These are phyloP conservation scores for Electrona antarctica DNA, from an alignment of 2,113 vertebrate genomes.

Conservation along the genomic window DNA sequence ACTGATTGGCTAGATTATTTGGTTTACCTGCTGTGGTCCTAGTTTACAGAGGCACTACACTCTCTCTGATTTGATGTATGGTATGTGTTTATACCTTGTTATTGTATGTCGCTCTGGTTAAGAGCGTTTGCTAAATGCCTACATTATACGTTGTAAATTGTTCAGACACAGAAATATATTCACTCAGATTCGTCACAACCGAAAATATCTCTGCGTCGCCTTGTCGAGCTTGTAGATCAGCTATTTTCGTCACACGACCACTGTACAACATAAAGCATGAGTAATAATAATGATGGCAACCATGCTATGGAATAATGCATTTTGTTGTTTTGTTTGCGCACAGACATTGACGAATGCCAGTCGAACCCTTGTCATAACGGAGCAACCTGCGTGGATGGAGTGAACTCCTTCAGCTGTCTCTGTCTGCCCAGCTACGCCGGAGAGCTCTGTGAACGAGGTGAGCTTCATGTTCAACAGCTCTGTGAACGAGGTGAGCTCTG, in stretches of 20 bases:
- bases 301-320: conserved; percentile 12
- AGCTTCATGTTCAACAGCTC: conserved; percentile 17
- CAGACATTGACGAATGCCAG: conserved; percentile 93
- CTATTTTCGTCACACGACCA: too few relatives aligned
- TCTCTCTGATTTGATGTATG: too few relatives aligned
- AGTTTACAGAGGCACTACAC: too few relatives aligned
- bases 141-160: too few relatives aligned
- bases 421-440: conserved; percentile 94
- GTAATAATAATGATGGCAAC: background rate
- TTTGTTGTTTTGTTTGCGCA: conserved; percentile 40
- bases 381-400: conserved; percentile 88
- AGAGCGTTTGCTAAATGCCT: too few relatives aligned
- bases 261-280: background rate
- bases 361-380: conserved; percentile 93
- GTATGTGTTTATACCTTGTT: too few relatives aligned
- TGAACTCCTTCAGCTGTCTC: conserved; percentile 86
- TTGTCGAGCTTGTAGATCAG: too few relatives aligned
- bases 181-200: background rate
- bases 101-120: too few relatives aligned
- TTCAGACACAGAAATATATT: background rate
- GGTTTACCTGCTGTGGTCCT: too few relatives aligned
- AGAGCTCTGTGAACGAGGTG: conserved; percentile 90
- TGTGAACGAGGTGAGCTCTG: conserved; percentile 1
- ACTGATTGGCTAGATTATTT: too few relatives aligned
- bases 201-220: too few relatives aligned